phyloP scores from a whole-genome alignment of 2,888 invertebrate genomes.

The Drosophila melanosoma region DNA sequence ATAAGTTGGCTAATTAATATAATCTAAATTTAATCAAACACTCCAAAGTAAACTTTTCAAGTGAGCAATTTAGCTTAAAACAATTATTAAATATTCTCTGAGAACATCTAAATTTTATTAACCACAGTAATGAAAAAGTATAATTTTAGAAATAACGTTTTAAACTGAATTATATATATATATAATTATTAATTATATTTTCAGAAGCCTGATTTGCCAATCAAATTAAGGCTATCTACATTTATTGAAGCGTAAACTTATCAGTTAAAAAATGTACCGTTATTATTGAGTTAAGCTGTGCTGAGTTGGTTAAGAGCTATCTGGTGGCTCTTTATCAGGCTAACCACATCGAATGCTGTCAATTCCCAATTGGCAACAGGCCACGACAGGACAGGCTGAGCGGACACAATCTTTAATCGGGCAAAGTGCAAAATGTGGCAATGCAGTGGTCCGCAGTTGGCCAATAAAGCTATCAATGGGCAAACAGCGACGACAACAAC shows the following conservation, averaged over 20 bases:
- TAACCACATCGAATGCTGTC: constrained; percentile 22
- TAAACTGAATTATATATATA: neutral
- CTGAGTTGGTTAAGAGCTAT: constrained; percentile 14
- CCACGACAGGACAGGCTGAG: constrained; percentile 47
- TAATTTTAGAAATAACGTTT: neutral
- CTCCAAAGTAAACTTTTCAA: neutral
- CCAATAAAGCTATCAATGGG: constrained; percentile 69
- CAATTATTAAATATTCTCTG: neutral
- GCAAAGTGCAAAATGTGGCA: constrained; percentile 38
- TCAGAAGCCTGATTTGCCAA: neutral
- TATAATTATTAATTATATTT: too few species aligned
- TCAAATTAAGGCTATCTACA: constrained; percentile 1
- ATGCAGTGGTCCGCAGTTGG: constrained; percentile 44
- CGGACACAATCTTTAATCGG: constrained; percentile 65
- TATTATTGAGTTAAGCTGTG: neutral
- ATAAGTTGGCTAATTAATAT: neutral
- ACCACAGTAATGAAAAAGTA: neutral
- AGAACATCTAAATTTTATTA: too few species aligned
- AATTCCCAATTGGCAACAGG: constrained; percentile 23
- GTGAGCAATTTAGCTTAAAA: neutral
- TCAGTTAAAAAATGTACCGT: neutral
- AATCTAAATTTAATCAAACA: neutral
- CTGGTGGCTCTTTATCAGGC: constrained; percentile 17
- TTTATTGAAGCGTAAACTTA: neutral
- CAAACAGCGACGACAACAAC: constrained; percentile 26